Evolutionary conservation across 2,888 invertebrate genomes (phyloP).

Genomic region (Brachylomia viminalis): DNA sequence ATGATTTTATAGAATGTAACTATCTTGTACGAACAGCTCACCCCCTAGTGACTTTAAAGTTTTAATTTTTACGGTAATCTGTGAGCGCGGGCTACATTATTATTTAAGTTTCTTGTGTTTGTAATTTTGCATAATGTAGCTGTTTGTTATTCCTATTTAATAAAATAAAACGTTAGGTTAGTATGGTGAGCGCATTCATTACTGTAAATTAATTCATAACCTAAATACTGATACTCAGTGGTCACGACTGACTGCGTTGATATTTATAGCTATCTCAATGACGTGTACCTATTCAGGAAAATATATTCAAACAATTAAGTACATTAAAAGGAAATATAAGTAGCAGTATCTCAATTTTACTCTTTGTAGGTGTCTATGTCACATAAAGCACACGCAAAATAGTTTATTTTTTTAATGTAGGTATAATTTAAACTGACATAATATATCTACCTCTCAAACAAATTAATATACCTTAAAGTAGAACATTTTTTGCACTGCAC

Average conservation of each 20-base stretch:
- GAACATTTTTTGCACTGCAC: background rate
- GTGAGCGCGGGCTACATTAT: too few species aligned
- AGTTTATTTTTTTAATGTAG: background rate
- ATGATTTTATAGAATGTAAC: too few species aligned
- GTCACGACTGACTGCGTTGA: background rate
- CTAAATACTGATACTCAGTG: background rate
- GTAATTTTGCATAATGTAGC: too few species aligned
- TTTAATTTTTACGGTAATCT: too few species aligned
- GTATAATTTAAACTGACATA: background rate
- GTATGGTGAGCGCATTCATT: slow-evolving; percentile 20
- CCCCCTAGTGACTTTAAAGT: too few species aligned
- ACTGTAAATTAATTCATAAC: background rate
- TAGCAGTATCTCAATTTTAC: background rate
- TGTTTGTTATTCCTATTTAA: too few species aligned
- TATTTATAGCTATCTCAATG: background rate
- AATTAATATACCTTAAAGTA: too few species aligned
- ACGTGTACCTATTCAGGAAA: slow-evolving; percentile 25
- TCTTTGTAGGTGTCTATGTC: background rate
- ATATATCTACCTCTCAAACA: background rate
- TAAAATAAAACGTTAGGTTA: background rate
- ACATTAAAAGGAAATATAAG: background rate
- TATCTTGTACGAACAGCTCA: too few species aligned
- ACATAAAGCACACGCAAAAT: background rate
- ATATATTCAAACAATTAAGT: background rate
- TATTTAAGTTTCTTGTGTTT: too few species aligned